Conservation (phyloP, 2,113 vertebrate species). For the Thermophis baileyi region DNA sequence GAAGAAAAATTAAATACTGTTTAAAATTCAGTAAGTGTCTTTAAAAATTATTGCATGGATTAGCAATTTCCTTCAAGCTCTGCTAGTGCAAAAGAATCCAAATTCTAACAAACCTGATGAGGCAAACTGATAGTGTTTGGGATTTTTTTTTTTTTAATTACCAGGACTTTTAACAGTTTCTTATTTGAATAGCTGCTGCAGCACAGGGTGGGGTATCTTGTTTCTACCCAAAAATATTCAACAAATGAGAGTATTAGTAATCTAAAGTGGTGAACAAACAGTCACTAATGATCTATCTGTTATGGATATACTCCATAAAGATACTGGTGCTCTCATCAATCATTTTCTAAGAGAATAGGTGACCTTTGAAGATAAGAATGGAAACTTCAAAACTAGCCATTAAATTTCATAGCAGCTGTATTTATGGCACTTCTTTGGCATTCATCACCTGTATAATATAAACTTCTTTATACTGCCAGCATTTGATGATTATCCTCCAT, state of each 20-base stretch:
- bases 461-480: slow-evolving; percentile 45
- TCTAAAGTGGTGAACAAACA: slow-evolving; percentile 61
- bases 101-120: slow-evolving; percentile 60
- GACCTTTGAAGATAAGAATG: slow-evolving; percentile 73
- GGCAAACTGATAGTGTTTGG: slow-evolving; percentile 59
- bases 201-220: neutral
- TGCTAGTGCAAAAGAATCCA: slow-evolving; percentile 40
- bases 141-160: slow-evolving; percentile 17
- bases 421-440: slow-evolving; percentile 59
- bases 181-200: slow-evolving; percentile 40
- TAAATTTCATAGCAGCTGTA: slow-evolving; percentile 51
- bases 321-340: slow-evolving; percentile 65
- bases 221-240: slow-evolving; percentile 55
- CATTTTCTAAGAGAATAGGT: slow-evolving; percentile 61
- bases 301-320: slow-evolving; percentile 62
- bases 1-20: slow-evolving; percentile 10
- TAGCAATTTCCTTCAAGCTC: slow-evolving; percentile 56
- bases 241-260: slow-evolving; percentile 56
- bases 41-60: slow-evolving; percentile 30
- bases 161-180: slow-evolving; percentile 46
- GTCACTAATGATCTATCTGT: slow-evolving; percentile 53
- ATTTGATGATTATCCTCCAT: slow-evolving; percentile 61
- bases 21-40: slow-evolving; percentile 49
- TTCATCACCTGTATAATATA: slow-evolving; percentile 56
- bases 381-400: slow-evolving; percentile 62